Conservation (phyloP, 2,888 invertebrate species). For the Pantelozetes paolii region DNA sequence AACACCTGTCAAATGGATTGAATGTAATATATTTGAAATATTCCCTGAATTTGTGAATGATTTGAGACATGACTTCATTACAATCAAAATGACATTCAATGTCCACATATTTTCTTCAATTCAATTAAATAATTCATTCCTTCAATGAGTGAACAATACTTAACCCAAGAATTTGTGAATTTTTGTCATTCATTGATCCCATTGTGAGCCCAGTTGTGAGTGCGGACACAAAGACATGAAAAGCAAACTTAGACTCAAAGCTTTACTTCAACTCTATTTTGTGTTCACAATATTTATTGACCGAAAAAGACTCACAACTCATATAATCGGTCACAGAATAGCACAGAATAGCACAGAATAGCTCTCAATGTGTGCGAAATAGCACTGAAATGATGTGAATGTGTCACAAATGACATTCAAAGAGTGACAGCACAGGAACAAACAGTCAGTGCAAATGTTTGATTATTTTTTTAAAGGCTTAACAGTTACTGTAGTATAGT, state of each 20-base stretch:
- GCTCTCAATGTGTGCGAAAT: no score
- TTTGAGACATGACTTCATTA: not conserved
- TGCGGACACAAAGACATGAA: not conserved
- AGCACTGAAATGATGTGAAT: slow-evolving; percentile 4
- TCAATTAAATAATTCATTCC: slow-evolving; percentile 18
- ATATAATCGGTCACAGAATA: slow-evolving; percentile 9
- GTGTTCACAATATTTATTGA: not conserved
- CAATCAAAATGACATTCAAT: no score
- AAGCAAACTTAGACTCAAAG: slow-evolving; percentile 7
- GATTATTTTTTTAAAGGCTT: slow-evolving; percentile 27
- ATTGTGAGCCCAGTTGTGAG: slow-evolving; percentile 11
- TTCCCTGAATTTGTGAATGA: not conserved
- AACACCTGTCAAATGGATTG: not conserved
- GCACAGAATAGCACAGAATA: no score
- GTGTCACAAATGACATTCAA: slow-evolving; percentile 17
- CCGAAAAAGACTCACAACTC: not conserved
- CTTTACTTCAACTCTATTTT: slow-evolving; percentile 1
- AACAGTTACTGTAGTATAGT: not conserved
- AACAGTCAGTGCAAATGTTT: slow-evolving; percentile 12
- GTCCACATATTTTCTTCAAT: not conserved
- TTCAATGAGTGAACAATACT: slow-evolving; percentile 10
- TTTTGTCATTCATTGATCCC: not conserved
- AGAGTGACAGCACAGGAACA: slow-evolving; percentile 30
- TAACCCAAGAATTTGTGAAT: slow-evolving; percentile 13
- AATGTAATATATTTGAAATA: not conserved